phyloP scores from a whole-genome alignment of 2,888 invertebrate genomes.

The Micoletzkya japonica region DNA sequence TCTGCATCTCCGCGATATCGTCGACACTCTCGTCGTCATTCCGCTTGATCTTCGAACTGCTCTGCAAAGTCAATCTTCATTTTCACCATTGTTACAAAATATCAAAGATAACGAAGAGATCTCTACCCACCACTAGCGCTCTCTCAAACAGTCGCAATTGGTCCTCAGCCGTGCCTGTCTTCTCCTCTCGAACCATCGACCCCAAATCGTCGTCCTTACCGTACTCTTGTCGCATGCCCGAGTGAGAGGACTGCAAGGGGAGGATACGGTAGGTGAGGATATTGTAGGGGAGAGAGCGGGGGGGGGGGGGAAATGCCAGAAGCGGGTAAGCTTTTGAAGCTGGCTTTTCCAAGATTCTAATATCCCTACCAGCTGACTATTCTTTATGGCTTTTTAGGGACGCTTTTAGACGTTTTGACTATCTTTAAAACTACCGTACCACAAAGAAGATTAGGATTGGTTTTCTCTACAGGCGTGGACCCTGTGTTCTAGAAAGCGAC shows the following conservation, averaged over 20 bases:
- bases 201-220: constrained; percentile 45
- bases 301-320: no score
- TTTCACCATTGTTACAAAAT: neutral
- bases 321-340: no score
- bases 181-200: constrained; percentile 73
- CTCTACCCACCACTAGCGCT: constrained; percentile 45
- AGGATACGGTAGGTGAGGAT: neutral
- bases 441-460: neutral
- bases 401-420: no score
- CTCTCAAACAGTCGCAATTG: constrained; percentile 77
- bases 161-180: constrained; percentile 77
- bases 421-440: no score
- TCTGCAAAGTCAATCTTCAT: constrained; percentile 36
- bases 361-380: no score
- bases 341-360: no score
- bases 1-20: constrained; percentile 57
- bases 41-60: constrained; percentile 48
- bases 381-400: no score
- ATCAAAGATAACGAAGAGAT: neutral
- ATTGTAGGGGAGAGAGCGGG: no score
- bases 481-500: no score
- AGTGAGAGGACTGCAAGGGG: constrained; percentile 38
- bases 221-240: constrained; percentile 49
- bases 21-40: constrained; percentile 58
- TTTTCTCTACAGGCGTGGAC: no score